These are phyloP conservation scores for Sweltsa coloradensis DNA, from an alignment of 1,140 invertebrate species.

Conservation along the genomic window DNA sequence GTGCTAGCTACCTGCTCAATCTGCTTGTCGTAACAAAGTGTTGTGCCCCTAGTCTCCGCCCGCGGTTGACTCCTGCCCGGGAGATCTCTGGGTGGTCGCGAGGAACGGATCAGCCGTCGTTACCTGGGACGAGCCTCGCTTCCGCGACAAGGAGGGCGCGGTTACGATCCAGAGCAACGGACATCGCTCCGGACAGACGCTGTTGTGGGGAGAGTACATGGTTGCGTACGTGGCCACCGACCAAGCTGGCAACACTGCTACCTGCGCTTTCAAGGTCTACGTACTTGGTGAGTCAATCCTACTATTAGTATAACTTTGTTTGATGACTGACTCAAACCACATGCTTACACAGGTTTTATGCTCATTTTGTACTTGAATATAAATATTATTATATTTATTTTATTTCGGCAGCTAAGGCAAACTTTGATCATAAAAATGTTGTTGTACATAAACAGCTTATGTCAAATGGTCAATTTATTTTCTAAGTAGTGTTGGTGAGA, in stretches of 20 bases:
- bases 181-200: constrained; percentile 77
- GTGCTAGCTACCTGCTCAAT: neutral
- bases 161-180: constrained; percentile 71
- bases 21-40: too few species aligned
- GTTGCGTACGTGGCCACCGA: constrained; percentile 91
- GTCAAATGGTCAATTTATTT: too few species aligned
- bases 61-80: constrained; percentile 77
- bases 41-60: constrained; percentile 56
- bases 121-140: constrained; percentile 87
- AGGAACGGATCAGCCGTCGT: constrained; percentile 84
- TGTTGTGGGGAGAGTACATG: constrained; percentile 85
- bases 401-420: too few species aligned
- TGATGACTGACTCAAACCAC: too few species aligned
- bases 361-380: too few species aligned
- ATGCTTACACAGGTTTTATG: too few species aligned
- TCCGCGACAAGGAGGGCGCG: constrained; percentile 77
- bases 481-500: too few species aligned
- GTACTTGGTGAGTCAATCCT: constrained; percentile 77
- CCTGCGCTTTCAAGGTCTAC: constrained; percentile 89
- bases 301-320: too few species aligned
- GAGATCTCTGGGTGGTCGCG: constrained; percentile 87
- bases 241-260: constrained; percentile 77
- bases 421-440: too few species aligned
- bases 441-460: too few species aligned
- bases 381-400: too few species aligned